A percentile compares a stretch with the other conserved stretches of the same genome.
These are phyloP conservation scores for Opisthocomus hoazin DNA, from an alignment of 2,113 vertebrate genomes.

Conservation along the genomic window DNA sequence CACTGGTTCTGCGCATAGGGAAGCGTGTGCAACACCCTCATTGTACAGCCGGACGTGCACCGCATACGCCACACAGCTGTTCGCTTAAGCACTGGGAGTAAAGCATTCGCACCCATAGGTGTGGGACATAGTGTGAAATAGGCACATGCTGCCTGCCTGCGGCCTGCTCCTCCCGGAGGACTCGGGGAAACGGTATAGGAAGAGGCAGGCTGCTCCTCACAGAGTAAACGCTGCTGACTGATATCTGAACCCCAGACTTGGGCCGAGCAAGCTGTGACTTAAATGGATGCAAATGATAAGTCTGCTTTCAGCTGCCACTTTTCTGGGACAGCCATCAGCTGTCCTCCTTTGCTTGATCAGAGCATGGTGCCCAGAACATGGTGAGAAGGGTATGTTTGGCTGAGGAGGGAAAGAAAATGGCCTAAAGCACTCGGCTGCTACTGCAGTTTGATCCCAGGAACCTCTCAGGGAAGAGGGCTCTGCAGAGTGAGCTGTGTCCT, in stretches of 20 bases:
- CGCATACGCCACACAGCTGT: fast-evolving
- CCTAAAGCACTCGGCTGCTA: neutral
- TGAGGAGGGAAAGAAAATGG: neutral
- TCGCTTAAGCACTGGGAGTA: neutral
- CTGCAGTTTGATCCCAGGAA: neutral
- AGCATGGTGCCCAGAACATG: neutral
- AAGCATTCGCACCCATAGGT: neutral
- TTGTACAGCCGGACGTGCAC: neutral
- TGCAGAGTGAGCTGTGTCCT: neutral
- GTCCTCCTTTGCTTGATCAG: neutral
- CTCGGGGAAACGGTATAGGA: neutral
- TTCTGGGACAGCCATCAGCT: neutral
- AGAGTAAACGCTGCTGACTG: neutral
- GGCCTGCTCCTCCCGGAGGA: neutral
- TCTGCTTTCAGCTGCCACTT: neutral
- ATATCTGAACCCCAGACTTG: neutral
- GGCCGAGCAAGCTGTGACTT: neutral
- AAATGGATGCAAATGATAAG: neutral
- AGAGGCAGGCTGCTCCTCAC: neutral
- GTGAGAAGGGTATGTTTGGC: neutral
- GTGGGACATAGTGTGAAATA: neutral
- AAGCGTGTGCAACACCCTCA: neutral
- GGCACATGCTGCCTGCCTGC: neutral
- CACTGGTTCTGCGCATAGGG: neutral
- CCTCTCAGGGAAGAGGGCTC: neutral